Base-by-base conservation (phyloP, 2,888 invertebrate genomes). In the Eristalis intricaria region DNA sequence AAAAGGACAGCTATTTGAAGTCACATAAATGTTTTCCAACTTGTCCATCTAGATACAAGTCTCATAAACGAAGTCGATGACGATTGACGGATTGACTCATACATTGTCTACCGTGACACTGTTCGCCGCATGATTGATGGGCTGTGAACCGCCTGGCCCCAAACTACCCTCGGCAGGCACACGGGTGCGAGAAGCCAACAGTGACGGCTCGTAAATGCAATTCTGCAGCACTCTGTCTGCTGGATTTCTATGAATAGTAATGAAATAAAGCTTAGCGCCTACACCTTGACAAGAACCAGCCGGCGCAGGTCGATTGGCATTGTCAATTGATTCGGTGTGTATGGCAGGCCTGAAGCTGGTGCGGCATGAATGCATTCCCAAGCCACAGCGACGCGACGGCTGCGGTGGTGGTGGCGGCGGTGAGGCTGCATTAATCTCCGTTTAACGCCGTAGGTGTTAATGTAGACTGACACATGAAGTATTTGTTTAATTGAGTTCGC, bases 401-500 rank as follows among this genome's bases (percentile, higher is more conserved):
- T 10, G 15, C 56, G n/a, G 19, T n/a, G 60, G 19, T n/a, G 60
- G n/a, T n/a, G n/a, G 60, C n/a, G 5, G 43, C 43, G n/a, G n/a
- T 65, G 50, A 35, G 68, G 22, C 32, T 77, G 86, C 69, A 86
- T 86, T 70, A 82, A 86, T 86, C 82, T 82, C 77, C 11, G 73
- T 19, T 50, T 26, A 71, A 23, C 75, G 70, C 73, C 66, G 86
- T 86, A 86, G 86, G 83, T 86, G 86, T 83, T 86, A 86, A 86
- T 83, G 29, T 68, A 56, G 83, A 82, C 63, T 79, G 86, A 86
- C 86, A 76, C 11, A 79, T 71, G 78, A 83, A 79, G 86, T 86
- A 86, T 83, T 83, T 86, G 83, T 86, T 86, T 86, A 83, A 86
- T 86, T 86, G 78, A 83, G 78, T 82, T 81, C 82, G 77, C 78